Conservation (phyloP, 2,113 vertebrate species). For the Melanotaenia duboulayi region DNA sequence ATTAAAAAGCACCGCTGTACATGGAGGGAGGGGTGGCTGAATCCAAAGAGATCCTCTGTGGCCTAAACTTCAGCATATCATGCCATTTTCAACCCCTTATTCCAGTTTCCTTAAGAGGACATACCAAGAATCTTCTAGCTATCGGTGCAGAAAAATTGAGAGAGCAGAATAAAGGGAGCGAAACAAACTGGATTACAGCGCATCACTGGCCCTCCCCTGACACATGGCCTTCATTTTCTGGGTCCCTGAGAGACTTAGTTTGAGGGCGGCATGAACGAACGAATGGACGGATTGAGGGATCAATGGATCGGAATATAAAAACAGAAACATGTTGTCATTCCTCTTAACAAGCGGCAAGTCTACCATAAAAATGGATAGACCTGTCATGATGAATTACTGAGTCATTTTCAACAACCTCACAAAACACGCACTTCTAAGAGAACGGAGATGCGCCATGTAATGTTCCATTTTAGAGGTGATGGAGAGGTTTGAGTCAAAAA, state of each 20-base stretch:
- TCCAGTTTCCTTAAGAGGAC: constrained; percentile 33
- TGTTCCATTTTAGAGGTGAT: constrained; percentile 45
- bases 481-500: constrained; percentile 47
- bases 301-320: constrained; percentile 27
- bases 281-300: constrained; percentile 14
- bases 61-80: constrained; percentile 38
- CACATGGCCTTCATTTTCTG: constrained; percentile 64
- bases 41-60: constrained; percentile 11
- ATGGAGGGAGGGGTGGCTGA: neutral
- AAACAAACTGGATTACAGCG: constrained; percentile 80
- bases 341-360: constrained; percentile 44
- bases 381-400: constrained; percentile 64
- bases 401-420: constrained; percentile 42
- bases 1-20: neutral
- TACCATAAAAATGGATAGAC: constrained; percentile 40
- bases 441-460: constrained; percentile 22
- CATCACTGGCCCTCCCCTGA: constrained; percentile 71
- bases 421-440: constrained; percentile 27
- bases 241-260: constrained; percentile 43
- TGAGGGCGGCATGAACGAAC: constrained; percentile 28
- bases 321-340: constrained; percentile 27
- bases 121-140: constrained; percentile 56
- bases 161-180: constrained; percentile 71
- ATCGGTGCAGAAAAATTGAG: constrained; percentile 58
- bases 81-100: constrained; percentile 23